These are phyloP conservation scores for Sinella curviseta DNA, from an alignment of 1,140 invertebrate genomes.

Conservation along the genomic window DNA sequence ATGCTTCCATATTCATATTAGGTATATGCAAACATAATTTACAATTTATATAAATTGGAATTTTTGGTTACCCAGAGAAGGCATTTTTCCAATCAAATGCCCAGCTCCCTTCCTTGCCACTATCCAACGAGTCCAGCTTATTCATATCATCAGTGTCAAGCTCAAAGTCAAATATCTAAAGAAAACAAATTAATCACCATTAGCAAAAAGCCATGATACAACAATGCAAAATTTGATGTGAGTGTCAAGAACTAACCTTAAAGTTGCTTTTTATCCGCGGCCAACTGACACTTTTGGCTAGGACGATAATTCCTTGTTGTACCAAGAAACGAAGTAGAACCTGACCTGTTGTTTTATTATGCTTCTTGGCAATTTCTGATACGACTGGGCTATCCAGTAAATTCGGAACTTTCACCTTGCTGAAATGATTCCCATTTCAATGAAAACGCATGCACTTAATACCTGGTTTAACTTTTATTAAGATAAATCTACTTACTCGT, in stretches of 20 bases:
- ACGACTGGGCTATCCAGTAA: conserved; percentile 66
- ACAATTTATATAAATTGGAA: background rate
- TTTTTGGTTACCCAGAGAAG: background rate
- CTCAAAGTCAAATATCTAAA: conserved; percentile 14
- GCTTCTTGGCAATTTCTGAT: conserved; percentile 65
- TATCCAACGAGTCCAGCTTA: background rate
- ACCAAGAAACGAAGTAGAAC: conserved; percentile 74
- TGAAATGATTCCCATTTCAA: background rate
- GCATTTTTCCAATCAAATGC: conserved; percentile 20
- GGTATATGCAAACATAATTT: background rate
- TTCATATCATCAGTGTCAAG: background rate
- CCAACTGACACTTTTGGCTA: conserved; percentile 79
- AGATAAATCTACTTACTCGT: background rate
- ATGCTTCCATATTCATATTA: background rate
- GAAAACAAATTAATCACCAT: background rate
- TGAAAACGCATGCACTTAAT: background rate
- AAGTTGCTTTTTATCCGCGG: conserved; percentile 68
- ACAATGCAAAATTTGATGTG: background rate
- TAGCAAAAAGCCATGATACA: background rate
- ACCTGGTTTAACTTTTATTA: background rate
- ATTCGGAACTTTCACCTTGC: background rate
- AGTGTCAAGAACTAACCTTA: conserved; percentile 35
- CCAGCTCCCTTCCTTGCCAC: conserved; percentile 11
- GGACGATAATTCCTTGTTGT: conserved; percentile 70
- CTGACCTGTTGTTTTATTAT: conserved; percentile 73